Conservation (phyloP, 2,113 vertebrate species). For the Lycaon pictus region DNA sequence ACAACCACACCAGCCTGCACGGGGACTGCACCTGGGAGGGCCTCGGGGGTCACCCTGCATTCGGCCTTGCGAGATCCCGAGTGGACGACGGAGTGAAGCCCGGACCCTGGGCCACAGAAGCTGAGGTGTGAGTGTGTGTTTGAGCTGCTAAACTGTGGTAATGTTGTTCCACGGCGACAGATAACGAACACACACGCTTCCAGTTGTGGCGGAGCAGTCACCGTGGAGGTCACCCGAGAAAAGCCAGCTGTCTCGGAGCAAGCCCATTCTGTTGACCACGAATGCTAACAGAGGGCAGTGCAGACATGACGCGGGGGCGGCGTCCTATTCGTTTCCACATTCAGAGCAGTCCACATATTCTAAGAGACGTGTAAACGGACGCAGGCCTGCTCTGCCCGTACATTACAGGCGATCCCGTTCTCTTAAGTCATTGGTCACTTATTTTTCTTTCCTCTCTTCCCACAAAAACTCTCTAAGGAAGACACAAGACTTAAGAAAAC, state of each 20-base stretch:
- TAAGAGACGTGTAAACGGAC: accelerated
- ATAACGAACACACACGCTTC: accelerated
- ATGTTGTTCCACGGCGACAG: accelerated
- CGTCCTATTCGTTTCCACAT: accelerated
- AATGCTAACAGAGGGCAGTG: accelerated
- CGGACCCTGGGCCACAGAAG: background rate
- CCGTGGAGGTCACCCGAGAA: accelerated
- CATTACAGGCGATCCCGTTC: background rate
- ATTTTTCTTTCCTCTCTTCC: background rate
- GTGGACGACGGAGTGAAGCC: background rate
- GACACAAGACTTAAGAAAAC: background rate
- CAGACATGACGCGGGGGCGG: too few relatives aligned
- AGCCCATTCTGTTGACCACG: background rate
- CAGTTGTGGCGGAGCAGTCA: background rate
- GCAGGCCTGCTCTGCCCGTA: accelerated
- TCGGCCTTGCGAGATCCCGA: background rate
- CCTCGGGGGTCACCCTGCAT: background rate
- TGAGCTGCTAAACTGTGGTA: background rate
- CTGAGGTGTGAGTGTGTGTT: accelerated
- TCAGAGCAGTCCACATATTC: accelerated
- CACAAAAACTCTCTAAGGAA: background rate
- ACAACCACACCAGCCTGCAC: background rate
- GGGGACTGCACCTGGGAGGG: background rate
- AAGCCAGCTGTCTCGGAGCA: background rate
- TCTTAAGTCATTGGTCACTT: accelerated